Conservation (phyloP, 2,888 invertebrate genomes). For the Pandemis heparana region DNA sequence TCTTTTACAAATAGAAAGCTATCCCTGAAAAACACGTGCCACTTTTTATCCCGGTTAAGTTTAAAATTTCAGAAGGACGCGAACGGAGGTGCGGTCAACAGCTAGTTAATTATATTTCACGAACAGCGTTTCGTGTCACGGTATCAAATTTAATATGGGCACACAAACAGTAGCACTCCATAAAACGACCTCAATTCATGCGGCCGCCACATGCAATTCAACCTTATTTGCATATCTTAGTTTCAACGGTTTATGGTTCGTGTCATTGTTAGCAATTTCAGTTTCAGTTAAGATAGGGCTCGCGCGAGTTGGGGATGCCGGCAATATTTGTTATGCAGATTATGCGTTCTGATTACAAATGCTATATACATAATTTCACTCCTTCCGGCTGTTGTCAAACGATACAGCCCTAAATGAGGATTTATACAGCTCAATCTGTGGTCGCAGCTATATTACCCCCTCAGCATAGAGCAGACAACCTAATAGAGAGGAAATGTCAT, state of each 20-base stretch:
- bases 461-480: no score
- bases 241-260: conserved; percentile 62
- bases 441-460: neutral
- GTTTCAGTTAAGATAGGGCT: conserved; percentile 50
- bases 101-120: neutral
- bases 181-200: conserved; percentile 50
- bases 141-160: conserved; percentile 27
- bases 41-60: no score
- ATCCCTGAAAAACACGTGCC: no score
- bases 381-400: conserved; percentile 43
- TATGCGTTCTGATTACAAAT: conserved; percentile 47
- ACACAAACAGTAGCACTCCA: conserved; percentile 35
- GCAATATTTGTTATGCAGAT: conserved; percentile 50
- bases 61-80: no score
- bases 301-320: conserved; percentile 47
- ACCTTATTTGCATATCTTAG: conserved; percentile 69
- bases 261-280: conserved; percentile 64
- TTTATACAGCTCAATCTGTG: conserved; percentile 21
- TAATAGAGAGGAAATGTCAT: no score
- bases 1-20: no score
- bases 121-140: neutral
- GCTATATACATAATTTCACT: conserved; percentile 44
- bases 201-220: conserved; percentile 60
- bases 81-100: neutral
- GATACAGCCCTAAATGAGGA: conserved; percentile 43